These are phyloP conservation scores for Saccopteryx leptura DNA, from an alignment of 2,113 vertebrate genomes.

Conservation along the genomic window DNA sequence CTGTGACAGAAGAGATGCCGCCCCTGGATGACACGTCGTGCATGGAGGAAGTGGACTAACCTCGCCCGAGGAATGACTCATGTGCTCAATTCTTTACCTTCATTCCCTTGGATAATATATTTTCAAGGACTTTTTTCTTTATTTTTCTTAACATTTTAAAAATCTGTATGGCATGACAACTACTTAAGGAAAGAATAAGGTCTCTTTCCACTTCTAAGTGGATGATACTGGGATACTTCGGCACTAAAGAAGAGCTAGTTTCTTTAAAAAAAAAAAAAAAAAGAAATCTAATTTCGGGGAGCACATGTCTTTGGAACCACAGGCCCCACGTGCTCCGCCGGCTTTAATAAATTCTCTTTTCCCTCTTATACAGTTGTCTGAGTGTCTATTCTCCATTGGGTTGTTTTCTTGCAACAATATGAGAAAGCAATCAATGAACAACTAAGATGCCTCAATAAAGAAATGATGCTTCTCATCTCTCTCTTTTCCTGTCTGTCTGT, in stretches of 20 bases:
- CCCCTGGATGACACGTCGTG: slow-evolving; percentile 83
- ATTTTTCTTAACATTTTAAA: slow-evolving; percentile 90
- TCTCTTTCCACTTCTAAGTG: slow-evolving; percentile 60
- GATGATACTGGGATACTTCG: slow-evolving; percentile 85
- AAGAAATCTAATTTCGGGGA: background rate
- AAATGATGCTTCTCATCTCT: no score
- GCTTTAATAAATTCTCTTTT: no score
- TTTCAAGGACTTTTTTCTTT: slow-evolving; percentile 88
- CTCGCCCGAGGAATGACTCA: slow-evolving; percentile 77
- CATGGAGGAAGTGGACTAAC: slow-evolving; percentile 98
- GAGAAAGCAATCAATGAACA: no score
- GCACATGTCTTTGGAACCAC: no score
- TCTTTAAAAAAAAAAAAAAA: slow-evolving; percentile 46
- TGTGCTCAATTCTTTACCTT: slow-evolving; percentile 80
- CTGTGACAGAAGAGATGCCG: no score
- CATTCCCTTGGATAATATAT: slow-evolving; percentile 87
- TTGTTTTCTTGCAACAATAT: no score
- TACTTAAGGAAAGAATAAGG: slow-evolving; percentile 83
- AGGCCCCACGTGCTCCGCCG: no score
- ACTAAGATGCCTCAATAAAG: no score
- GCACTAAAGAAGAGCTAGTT: slow-evolving; percentile 82
- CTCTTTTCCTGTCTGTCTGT: no score
- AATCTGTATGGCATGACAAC: slow-evolving; percentile 86
- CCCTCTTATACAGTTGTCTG: no score
- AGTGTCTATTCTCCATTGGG: no score